Base-by-base conservation (phyloP, 2,888 invertebrate species). In the Eristalinus aeneus region DNA sequence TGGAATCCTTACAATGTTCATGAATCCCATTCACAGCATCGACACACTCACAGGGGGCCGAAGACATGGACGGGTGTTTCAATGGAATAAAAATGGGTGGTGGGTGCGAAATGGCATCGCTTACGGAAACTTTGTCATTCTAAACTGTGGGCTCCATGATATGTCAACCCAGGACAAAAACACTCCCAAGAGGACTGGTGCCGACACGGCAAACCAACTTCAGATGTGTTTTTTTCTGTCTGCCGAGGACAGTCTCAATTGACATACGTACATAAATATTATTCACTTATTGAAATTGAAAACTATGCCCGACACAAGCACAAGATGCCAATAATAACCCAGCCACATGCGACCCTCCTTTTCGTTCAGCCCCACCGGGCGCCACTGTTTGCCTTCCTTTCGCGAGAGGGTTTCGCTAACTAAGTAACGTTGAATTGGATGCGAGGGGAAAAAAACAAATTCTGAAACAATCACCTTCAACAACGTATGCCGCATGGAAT, bases 231-330 rank as follows among this genome's bases (percentile, higher is more conserved):
- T 27, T 27, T 27, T 27, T 34, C 6, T 31, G 23, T 22, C 60
- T 74, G 74, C 54, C 69, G 79, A 83, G 69, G 61, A 84, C 74
- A 32, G 54, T 20, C 39, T 10, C 56, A 79, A 69, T 69, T 67
- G 20, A 75, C 65, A 79, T 78, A 74, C 65, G 75, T 78, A 74
- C 74, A 65, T 84, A 79, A 84, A 84, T 75, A 79, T 79, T 84
- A 79, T 79, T 79, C 84, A 84, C 74, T 84, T 84, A 84, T 84
- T 84, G 84, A 84, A 84, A 84, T 84, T 84, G 79, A 79, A 84
- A 84, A 84, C 79, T 75, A 74, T 84, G 79, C 74, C 67, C 60
- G 75, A 79, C 75, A 75, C 54, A 64, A 64, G 39, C 63, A 77
- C 36, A 36, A 36, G 31, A 77, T 63, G 54, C 69, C 69, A 69